Evolutionary conservation across 92 coral and sea anemone species (phyloP), one percentile per base, ranked within the genome.

Genomic region (Meandrina meandrites): DNA sequence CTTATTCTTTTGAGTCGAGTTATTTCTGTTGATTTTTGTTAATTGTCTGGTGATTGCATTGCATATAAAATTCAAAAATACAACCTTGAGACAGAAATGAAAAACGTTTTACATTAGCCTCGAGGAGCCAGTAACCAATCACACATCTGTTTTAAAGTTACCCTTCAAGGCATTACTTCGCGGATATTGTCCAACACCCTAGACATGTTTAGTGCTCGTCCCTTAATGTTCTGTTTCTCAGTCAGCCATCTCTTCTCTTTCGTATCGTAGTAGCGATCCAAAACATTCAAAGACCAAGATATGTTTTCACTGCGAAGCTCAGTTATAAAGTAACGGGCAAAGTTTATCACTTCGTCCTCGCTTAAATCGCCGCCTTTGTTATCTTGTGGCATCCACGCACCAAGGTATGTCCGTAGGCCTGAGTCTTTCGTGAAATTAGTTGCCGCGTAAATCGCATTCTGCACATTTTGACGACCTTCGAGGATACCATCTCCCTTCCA

Each of bases 341-440:
- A 91, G 28, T 50, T 45, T 15, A 86, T 89, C 22, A 89, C 94
- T 60, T 93, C 96, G 12, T 48, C 53, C 53, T 48, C 53, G 13
- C 12, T 48, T 48, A 48, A 48, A 48, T 48, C 53, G 4, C 53
- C 53, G 6, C 35, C 48, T 1, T 70, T 31, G 68, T 76, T 82
- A 58, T 93, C 96, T 64, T 47, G 50, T 31, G 96, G 91, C 92
- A 89, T 88, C 96, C 92, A 88, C 16, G 94, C 96, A n/a, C 94
- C 94, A 81, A 93, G 83, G 32, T 93, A 93, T 2, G 84, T 88
- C 27, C 19, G 75, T 24, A 91, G 50, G 22, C 79, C 79, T 28
- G 60, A 15, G 74, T 79, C 32, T 5, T 19, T 3, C 40, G 83
- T 78, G 85, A 92, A 90, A 28, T 79, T n/a, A 5, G 60, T 80